These are phyloP conservation scores for Mormyrus iriodes DNA, from an alignment of 2,113 vertebrate species.

Conservation along the genomic window DNA sequence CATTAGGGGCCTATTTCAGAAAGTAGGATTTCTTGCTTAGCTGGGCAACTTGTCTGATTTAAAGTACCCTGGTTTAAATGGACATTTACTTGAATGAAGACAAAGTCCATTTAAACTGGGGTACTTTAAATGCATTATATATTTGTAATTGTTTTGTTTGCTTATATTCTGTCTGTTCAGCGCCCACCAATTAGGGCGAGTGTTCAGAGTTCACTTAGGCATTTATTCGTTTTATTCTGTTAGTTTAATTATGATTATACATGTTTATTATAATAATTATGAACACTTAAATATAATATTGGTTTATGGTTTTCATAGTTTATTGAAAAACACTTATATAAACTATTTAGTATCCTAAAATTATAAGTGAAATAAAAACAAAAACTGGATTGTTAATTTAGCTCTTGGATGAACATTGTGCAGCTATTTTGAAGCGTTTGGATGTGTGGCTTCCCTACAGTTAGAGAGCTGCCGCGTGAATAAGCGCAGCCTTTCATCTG, in stretches of 20 bases:
- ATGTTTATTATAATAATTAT: not conserved
- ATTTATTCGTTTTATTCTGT: not conserved
- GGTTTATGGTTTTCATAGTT: not conserved
- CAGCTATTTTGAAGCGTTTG: not conserved
- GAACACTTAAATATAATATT: not conserved
- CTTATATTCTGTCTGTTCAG: not conserved
- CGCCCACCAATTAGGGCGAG: not conserved
- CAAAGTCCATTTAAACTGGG: too few relatives aligned
- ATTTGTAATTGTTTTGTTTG: not conserved
- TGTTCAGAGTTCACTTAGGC: not conserved
- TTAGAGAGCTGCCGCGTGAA: not conserved
- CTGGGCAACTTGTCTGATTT: too few relatives aligned
- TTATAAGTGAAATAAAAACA: not conserved
- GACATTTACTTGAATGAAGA: too few relatives aligned
- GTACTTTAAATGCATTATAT: not conserved
- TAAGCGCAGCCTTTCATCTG: not conserved
- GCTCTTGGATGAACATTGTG: not conserved
- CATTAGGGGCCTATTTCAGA: too few relatives aligned
- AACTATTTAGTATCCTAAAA: not conserved
- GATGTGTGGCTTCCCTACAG: not conserved
- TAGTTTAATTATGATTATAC: not conserved
- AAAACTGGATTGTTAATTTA: not conserved
- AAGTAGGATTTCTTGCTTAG: too few relatives aligned
- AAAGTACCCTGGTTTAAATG: too few relatives aligned
- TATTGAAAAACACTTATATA: not conserved